Conservation (phyloP, 2,113 vertebrate species). For the Marmota monax region DNA sequence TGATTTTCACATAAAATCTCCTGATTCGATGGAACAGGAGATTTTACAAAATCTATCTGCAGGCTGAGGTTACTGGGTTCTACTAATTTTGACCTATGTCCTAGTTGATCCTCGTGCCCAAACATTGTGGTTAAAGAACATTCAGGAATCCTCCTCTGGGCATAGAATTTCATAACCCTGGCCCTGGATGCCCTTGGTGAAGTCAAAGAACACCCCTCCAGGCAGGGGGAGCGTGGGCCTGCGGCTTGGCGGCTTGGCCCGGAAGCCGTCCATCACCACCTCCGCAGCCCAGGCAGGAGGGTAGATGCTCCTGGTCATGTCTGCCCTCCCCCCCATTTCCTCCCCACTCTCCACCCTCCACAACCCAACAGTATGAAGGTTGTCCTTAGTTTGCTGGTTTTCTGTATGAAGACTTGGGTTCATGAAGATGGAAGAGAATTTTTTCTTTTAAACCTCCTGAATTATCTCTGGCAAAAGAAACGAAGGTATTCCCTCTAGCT, state of each 20-base stretch:
- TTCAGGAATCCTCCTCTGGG: neutral
- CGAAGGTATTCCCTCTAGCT: slow-evolving; percentile 22
- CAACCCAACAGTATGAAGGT: neutral
- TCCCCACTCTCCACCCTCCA: neutral
- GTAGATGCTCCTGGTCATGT: neutral
- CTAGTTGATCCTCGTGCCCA: neutral
- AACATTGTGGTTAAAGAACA: rapidly evolving
- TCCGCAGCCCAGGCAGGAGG: neutral
- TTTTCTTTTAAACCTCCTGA: neutral
- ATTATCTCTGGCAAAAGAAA: slow-evolving; percentile 49
- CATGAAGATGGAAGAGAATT: neutral
- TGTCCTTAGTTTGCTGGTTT: neutral
- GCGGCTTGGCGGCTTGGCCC: neutral
- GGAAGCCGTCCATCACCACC: neutral
- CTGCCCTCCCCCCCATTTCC: too few relatives aligned
- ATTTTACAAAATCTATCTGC: neutral
- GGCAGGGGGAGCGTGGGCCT: neutral
- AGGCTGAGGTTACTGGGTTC: neutral
- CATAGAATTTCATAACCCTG: neutral
- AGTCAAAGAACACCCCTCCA: rapidly evolving
- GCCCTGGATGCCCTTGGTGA: neutral
- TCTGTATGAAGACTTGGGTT: neutral
- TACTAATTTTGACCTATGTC: neutral
- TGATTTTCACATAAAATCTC: neutral
- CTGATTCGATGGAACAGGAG: neutral